Evolutionary conservation across 2,113 vertebrate genomes (phyloP).

Genomic region (Leptobrachium ailaonicum): DNA sequence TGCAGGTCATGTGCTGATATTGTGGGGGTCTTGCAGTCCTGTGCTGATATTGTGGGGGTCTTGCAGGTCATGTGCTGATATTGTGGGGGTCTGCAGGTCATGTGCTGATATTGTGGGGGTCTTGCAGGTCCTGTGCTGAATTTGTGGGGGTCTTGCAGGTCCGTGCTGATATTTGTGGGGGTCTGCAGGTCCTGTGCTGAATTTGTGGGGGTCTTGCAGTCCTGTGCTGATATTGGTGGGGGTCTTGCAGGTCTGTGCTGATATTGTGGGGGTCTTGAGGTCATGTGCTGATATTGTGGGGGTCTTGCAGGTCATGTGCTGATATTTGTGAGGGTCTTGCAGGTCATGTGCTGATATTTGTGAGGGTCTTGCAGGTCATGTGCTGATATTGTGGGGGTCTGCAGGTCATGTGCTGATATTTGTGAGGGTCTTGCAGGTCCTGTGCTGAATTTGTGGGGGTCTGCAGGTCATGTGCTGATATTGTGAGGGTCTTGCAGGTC

Average conservation of each 20-base stretch:
- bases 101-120: not conserved
- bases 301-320: conserved; percentile 68
- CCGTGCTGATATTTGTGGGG: not conserved
- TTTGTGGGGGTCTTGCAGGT: not conserved
- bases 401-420: not conserved
- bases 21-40: not conserved
- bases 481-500: not conserved
- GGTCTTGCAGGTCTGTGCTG: not conserved
- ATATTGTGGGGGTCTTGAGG: not conserved
- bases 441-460: conserved; percentile 57
- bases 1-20: not conserved
- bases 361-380: not conserved
- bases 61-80: conserved; percentile 70
- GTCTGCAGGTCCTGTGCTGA: conserved; percentile 70
- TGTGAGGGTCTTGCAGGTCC: conserved; percentile 59
- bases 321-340: conserved; percentile 24
- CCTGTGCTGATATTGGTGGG: not conserved
- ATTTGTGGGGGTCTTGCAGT: too few species aligned
- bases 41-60: not conserved
- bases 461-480: not conserved
- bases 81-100: too few species aligned
- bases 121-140: not conserved
- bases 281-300: not conserved
- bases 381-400: not conserved
- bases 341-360: not conserved